A percentile compares a stretch with the other conserved stretches of the same genome.
These are phyloP conservation scores for Eucera pruinosa DNA, from an alignment of 2,888 invertebrate species.

Conservation along the genomic window DNA sequence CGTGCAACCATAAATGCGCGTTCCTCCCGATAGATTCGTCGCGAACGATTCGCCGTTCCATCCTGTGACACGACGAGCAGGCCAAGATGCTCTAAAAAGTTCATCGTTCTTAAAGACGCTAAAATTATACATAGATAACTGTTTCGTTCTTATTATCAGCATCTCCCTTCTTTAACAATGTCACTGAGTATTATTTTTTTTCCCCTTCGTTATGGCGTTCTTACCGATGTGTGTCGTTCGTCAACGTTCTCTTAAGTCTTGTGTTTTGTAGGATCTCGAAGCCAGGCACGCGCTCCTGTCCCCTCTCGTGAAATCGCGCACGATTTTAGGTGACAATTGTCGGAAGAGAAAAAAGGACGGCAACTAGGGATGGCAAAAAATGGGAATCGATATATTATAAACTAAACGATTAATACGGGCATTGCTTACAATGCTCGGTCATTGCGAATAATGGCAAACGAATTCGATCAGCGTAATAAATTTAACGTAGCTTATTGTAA, in stretches of 20 bases:
- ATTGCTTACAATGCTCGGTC: too few relatives aligned
- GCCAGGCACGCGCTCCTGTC: too few relatives aligned
- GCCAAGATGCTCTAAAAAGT: slow-evolving; percentile 43
- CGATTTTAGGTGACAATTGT: background rate
- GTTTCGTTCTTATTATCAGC: slow-evolving; percentile 50
- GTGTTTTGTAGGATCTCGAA: slow-evolving; percentile 18
- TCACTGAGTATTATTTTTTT: slow-evolving; percentile 63
- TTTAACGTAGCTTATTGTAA: too few relatives aligned
- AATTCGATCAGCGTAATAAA: too few relatives aligned
- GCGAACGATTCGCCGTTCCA: slow-evolving; percentile 45
- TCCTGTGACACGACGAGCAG: slow-evolving; percentile 40
- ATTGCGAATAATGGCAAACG: too few relatives aligned
- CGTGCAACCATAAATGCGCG: slow-evolving; percentile 16
- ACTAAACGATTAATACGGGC: too few relatives aligned
- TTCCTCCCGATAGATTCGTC: slow-evolving; percentile 11
- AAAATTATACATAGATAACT: slow-evolving; percentile 47
- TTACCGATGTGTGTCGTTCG: slow-evolving; percentile 31
- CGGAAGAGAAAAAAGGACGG: too few relatives aligned
- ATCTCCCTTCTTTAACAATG: slow-evolving; percentile 35
- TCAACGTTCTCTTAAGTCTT: slow-evolving; percentile 38
- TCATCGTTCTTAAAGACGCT: slow-evolving; percentile 40
- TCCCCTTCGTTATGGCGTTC: slow-evolving; percentile 35
- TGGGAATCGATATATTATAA: too few relatives aligned
- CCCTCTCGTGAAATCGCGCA: background rate
- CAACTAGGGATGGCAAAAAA: too few relatives aligned